A percentile compares a stretch with the other conserved stretches of the same genome.
These are phyloP conservation scores for Oncopodura yosiiana DNA, from an alignment of 1,140 invertebrate species.

Conservation along the genomic window DNA sequence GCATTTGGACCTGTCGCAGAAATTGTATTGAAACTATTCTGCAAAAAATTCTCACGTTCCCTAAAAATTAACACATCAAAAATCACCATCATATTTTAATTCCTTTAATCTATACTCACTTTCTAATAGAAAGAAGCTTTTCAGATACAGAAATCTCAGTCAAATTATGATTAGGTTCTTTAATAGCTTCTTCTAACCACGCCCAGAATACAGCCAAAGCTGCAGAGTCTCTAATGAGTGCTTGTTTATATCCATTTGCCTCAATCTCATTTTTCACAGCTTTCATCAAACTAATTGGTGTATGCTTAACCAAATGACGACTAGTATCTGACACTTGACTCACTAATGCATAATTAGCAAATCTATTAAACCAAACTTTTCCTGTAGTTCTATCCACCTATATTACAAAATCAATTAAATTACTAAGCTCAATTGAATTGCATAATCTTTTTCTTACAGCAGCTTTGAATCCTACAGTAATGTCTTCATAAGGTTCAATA, in stretches of 20 bases:
- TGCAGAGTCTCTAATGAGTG: slow-evolving; percentile 74
- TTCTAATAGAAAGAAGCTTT: slow-evolving; percentile 15
- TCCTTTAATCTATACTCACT: slow-evolving; percentile 10
- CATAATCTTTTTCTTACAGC: neutral
- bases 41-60: slow-evolving; percentile 36
- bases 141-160: slow-evolving; percentile 43
- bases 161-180: slow-evolving; percentile 38
- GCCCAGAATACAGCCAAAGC: slow-evolving; percentile 83
- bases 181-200: slow-evolving; percentile 65
- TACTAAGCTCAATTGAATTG: neutral
- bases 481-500: neutral
- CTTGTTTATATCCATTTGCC: slow-evolving; percentile 72
- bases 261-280: slow-evolving; percentile 77
- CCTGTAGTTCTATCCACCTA: neutral
- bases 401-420: neutral
- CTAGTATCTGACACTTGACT: slow-evolving; percentile 23
- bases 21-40: slow-evolving; percentile 77
- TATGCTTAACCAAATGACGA: slow-evolving; percentile 40
- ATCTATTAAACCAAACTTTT: slow-evolving; percentile 27
- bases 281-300: slow-evolving; percentile 69
- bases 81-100: neutral
- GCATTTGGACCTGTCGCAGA: slow-evolving; percentile 78
- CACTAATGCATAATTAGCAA: slow-evolving; percentile 20
- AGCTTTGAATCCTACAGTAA: neutral
- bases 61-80: slow-evolving; percentile 3